A percentile compares a stretch with the other conserved stretches of the same genome.
Conservation (phyloP, 1,140 invertebrate species). For the Sogatella furcifera region DNA sequence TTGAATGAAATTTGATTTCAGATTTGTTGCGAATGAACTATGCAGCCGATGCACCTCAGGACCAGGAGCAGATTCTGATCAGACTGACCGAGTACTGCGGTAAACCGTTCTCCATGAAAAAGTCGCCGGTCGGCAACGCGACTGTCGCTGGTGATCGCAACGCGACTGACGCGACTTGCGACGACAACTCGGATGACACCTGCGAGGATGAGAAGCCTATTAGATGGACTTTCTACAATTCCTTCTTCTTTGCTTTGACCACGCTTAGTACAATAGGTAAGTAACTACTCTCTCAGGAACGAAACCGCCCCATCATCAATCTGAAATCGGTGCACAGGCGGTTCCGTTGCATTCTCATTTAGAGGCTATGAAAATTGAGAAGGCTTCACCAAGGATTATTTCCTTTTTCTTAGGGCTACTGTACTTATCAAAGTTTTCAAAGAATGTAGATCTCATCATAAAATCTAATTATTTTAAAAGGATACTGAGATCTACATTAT, state of each 20-base stretch:
- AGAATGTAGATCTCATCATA: too few relatives aligned
- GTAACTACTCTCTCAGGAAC: too few relatives aligned
- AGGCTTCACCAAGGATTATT: too few relatives aligned
- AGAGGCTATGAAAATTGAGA: too few relatives aligned
- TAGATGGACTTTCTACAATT: conserved; percentile 84
- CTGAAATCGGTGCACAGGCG: too few relatives aligned
- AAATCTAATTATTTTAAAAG: too few relatives aligned
- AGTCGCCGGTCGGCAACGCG: not conserved
- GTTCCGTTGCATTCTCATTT: too few relatives aligned
- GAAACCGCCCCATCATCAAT: too few relatives aligned
- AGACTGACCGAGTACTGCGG: conserved; percentile 17
- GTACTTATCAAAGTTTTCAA: too few relatives aligned
- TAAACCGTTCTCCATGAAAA: conserved; percentile 12
- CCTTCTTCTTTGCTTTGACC: conserved; percentile 89
- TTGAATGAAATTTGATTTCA: too few relatives aligned
- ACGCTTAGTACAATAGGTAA: conserved; percentile 90
- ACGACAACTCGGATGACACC: not conserved
- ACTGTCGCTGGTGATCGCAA: not conserved
- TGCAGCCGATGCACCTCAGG: conserved; percentile 1
- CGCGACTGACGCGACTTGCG: not conserved
- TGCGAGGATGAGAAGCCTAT: conserved; percentile 11
- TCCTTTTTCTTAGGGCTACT: too few relatives aligned
- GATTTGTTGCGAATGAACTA: conserved; percentile 10
- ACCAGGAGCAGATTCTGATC: not conserved
- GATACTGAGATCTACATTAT: too few relatives aligned